These are phyloP conservation scores for Drosophila anomalipes DNA, from an alignment of 2,888 invertebrate species.

Conservation along the genomic window DNA sequence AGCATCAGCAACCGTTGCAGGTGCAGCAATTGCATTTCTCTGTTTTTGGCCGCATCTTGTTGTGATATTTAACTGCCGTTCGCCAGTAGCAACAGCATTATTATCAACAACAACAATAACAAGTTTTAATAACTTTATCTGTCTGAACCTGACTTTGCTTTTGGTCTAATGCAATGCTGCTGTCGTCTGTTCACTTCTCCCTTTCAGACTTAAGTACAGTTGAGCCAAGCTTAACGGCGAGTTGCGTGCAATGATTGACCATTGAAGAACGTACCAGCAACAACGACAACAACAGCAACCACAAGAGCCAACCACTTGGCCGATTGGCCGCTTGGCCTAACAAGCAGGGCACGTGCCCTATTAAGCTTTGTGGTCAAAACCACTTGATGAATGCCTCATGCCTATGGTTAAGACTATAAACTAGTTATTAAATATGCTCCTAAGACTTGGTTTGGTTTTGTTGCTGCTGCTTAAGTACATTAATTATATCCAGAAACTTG, in stretches of 20 bases:
- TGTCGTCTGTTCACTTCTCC: slow-evolving; percentile 4
- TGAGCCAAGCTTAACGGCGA: slow-evolving; percentile 65
- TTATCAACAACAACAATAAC: slow-evolving; percentile 26
- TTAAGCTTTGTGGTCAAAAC: slow-evolving; percentile 68
- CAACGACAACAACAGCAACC: slow-evolving; percentile 23
- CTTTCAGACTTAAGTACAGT: slow-evolving; percentile 54
- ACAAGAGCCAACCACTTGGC: slow-evolving; percentile 55
- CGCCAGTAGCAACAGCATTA: slow-evolving; percentile 16
- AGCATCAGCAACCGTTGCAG: slow-evolving; percentile 17
- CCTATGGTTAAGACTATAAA: slow-evolving; percentile 37
- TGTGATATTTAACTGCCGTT: slow-evolving; percentile 57
- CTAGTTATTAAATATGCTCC: slow-evolving; percentile 55
- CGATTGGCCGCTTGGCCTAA: slow-evolving; percentile 61
- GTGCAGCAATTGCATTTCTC: slow-evolving; percentile 54
- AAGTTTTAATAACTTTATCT: slow-evolving; percentile 74
- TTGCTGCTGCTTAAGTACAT: slow-evolving; percentile 54
- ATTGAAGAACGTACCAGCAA: slow-evolving; percentile 29
- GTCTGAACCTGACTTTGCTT: slow-evolving; percentile 15
- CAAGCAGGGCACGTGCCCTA: slow-evolving; percentile 74
- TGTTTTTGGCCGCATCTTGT: slow-evolving; percentile 53
- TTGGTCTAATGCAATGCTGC: slow-evolving; percentile 21
- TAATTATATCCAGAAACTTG: slow-evolving; percentile 71
- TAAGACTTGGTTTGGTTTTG: slow-evolving; percentile 13
- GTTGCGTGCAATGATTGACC: slow-evolving; percentile 71
- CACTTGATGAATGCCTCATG: slow-evolving; percentile 54